These are phyloP conservation scores for Trichopoda pennipes DNA, from an alignment of 2,888 invertebrate genomes.

Conservation along the genomic window DNA sequence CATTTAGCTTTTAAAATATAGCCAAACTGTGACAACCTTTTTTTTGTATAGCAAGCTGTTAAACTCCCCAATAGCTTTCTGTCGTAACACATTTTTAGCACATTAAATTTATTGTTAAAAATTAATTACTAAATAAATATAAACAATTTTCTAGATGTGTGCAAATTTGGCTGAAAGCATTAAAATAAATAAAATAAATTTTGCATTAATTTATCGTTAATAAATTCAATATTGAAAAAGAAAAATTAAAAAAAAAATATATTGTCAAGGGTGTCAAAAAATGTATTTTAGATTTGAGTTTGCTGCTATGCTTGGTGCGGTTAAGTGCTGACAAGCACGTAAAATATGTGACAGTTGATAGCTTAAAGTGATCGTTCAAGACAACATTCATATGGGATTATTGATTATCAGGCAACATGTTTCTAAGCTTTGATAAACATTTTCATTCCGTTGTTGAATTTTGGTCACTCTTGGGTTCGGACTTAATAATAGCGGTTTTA, in stretches of 20 bases:
- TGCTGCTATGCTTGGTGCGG: too few species aligned
- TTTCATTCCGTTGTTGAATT: too few species aligned
- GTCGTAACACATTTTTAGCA: not conserved
- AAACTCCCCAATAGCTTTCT: not conserved
- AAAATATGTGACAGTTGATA: too few species aligned
- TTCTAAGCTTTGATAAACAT: too few species aligned
- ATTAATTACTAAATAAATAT: slow-evolving; percentile 33
- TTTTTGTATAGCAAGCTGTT: not conserved
- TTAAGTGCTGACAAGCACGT: too few species aligned
- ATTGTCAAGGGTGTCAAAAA: not conserved
- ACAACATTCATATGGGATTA: too few species aligned
- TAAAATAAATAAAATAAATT: slow-evolving; percentile 30
- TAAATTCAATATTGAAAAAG: not conserved
- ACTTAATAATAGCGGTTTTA: too few species aligned
- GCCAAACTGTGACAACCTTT: not conserved
- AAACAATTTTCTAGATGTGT: not conserved
- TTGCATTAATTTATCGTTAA: slow-evolving; percentile 36
- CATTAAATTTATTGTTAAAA: not conserved
- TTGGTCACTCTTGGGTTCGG: too few species aligned
- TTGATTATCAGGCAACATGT: too few species aligned
- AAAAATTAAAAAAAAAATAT: slow-evolving; percentile 18
- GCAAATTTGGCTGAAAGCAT: slow-evolving; percentile 27
- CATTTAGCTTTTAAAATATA: too few species aligned
- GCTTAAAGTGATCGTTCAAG: too few species aligned
- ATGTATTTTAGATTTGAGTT: too few species aligned